A percentile compares a stretch with the other conserved stretches of the same genome.
Conservation (phyloP, 2,113 vertebrate genomes). For the Cnemophilus loriae region DNA sequence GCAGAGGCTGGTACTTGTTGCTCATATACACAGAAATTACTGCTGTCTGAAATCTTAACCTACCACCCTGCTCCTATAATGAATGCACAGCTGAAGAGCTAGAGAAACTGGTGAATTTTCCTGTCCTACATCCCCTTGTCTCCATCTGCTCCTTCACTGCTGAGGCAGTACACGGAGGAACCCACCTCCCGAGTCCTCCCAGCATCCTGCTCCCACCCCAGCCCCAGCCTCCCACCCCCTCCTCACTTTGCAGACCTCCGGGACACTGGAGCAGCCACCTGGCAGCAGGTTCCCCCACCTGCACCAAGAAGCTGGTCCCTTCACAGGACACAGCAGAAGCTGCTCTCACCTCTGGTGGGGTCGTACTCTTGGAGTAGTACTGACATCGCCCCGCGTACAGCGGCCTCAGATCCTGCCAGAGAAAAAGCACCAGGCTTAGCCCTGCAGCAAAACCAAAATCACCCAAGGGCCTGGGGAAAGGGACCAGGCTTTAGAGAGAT, state of each 20-base stretch:
- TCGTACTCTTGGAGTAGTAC: slow-evolving; percentile 82
- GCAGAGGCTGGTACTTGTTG: not conserved
- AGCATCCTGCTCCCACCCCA: not conserved
- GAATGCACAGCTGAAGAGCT: not conserved
- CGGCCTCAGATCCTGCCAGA: slow-evolving; percentile 87
- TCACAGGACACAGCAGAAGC: not conserved
- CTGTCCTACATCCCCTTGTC: not conserved
- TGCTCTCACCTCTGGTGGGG: slow-evolving; percentile 71
- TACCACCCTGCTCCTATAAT: not conserved
- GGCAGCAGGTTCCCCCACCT: not conserved
- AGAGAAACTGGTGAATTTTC: not conserved
- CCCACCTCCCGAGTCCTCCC: rapidly evolving
- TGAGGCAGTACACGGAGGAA: not conserved
- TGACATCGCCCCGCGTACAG: slow-evolving; percentile 90
- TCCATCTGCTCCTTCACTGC: not conserved
- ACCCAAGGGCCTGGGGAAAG: not conserved
- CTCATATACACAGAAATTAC: not conserved
- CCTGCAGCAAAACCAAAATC: not conserved
- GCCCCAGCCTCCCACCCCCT: not conserved
- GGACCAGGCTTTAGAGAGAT: not conserved
- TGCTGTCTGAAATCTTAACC: not conserved
- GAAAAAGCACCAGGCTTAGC: not conserved
- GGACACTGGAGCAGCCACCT: not conserved
- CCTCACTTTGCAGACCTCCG: not conserved
- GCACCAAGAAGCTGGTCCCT: not conserved